A percentile compares a stretch with the other conserved stretches of the same genome.
phyloP scores from a whole-genome alignment of 2,888 invertebrate genomes.

The Barypeithes pellucidus region DNA sequence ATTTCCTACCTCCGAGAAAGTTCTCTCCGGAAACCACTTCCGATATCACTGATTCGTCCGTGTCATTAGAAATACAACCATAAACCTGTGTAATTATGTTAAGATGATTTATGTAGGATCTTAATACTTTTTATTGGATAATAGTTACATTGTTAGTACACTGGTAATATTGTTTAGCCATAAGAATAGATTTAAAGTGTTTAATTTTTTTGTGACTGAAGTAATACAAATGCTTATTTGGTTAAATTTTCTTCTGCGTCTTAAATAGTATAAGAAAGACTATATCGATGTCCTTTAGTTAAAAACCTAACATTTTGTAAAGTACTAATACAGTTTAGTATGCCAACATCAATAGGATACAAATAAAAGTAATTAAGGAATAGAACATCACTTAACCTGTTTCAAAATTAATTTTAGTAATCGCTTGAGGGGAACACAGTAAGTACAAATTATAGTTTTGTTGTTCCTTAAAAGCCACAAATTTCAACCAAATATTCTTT shows the following conservation, averaged over 20 bases:
- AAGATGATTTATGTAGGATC: not conserved
- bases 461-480: conserved; percentile 34
- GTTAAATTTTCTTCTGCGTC: conserved; percentile 14
- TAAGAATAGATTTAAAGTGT: conserved; percentile 38
- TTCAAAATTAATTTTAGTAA: conserved; percentile 39
- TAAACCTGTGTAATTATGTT: conserved; percentile 21
- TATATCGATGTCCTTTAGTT: conserved; percentile 20
- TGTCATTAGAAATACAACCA: conserved; percentile 27
- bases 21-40: no score
- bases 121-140: conserved; percentile 13
- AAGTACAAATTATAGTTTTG: conserved; percentile 44
- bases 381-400: not conserved
- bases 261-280: conserved; percentile 13
- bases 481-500: conserved; percentile 48
- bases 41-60: not conserved
- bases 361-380: conserved; percentile 9
- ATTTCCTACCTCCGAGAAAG: no score
- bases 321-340: conserved; percentile 43
- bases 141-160: conserved; percentile 10
- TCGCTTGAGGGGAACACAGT: conserved; percentile 34
- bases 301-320: conserved; percentile 41
- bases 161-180: conserved; percentile 25
- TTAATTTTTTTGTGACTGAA: conserved; percentile 46
- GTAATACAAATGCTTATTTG: conserved; percentile 14
- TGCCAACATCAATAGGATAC: conserved; percentile 10